phyloP scores from a whole-genome alignment of 2,797 vertebrate genomes.

The Centroberyx gerrardi region DNA sequence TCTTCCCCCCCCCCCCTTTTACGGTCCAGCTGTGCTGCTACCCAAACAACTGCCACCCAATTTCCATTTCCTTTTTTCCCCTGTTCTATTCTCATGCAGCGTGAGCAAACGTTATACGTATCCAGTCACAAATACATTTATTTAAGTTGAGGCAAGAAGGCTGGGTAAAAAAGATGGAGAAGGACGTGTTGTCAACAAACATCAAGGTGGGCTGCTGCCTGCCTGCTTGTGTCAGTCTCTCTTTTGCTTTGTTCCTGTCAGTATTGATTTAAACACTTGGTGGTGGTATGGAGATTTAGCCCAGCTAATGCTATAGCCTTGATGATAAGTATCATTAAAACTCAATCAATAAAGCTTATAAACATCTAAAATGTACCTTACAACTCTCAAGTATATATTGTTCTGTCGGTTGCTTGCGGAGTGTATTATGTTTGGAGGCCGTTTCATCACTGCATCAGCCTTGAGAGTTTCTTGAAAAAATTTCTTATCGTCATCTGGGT shows the following conservation, averaged over 20 bases:
- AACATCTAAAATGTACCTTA: too few species aligned
- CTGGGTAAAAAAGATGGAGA: slow-evolving; percentile 3
- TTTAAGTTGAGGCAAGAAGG: slow-evolving; percentile 27
- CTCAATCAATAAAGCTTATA: too few species aligned
- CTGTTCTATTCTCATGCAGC: slow-evolving; percentile 6
- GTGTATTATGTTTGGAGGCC: slow-evolving; percentile 1
- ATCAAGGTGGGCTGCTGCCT: slow-evolving; percentile 4
- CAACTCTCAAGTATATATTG: too few species aligned
- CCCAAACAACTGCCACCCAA: slow-evolving; percentile 21
- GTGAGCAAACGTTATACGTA: slow-evolving; percentile 30
- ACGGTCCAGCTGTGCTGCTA: slow-evolving; percentile 54
- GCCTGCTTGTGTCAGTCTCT: neutral
- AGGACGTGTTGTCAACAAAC: slow-evolving; percentile 25
- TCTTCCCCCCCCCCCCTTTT: slow-evolving; percentile 7
- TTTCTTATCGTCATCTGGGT: slow-evolving; percentile 14
- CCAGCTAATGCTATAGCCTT: slow-evolving; percentile 19
- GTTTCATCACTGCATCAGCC: slow-evolving; percentile 42
- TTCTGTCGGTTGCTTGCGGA: slow-evolving; percentile 9
- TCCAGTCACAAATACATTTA: slow-evolving; percentile 25
- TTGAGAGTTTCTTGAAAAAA: slow-evolving; percentile 34
- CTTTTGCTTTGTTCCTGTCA: slow-evolving; percentile 15
- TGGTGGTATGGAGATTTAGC: slow-evolving; percentile 1
- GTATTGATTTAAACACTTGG: slow-evolving; percentile 14
- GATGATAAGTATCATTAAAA: neutral
- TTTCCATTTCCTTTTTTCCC: slow-evolving; percentile 31